Base-by-base conservation (phyloP, 2,113 vertebrate genomes). In the Pholis gunnellus region DNA sequence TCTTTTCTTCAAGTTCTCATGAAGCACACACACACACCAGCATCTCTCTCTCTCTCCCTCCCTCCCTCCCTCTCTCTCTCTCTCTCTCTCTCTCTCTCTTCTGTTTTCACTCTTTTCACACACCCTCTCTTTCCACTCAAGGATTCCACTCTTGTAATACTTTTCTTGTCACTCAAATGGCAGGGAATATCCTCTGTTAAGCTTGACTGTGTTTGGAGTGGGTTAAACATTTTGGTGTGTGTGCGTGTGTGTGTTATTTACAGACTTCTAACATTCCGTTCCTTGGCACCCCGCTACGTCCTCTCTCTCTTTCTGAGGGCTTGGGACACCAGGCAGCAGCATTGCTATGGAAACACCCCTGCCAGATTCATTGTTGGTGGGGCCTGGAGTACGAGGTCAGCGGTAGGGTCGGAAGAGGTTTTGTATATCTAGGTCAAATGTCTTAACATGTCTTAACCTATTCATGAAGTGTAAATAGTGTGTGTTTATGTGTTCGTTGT, bases 261-360 rank as follows among this genome's bases (percentile, higher is more conserved):
- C 65, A 73, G 85, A 68, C 69, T 68, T 31, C 50, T 80, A 80
- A 79, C 84, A 86, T 84, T 86, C 75, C 73, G 10, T 63, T 88
- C 83, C 60, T 67, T 66, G 83, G 88, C 83, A 81, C 79, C 64
- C 76, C 61, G 54, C 85, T 60, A 38, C 1, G 57, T 81, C 76
- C 73, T 71, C 66, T 88, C 66, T 88, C 70, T 59, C 67, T 89
- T 72, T 73, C 38, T 50, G 61, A 75, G 72, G 18, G 64, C 15
- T 67, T 29, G 66, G 66, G 66, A 68, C 42, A 68, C 44, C 66
- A 31, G 25, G 17, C 66, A 48, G 25, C 27, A 31, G 38, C 8
- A n/a, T 89, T 54, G 42, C 85, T 78, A 87, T 91, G 88, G 81
- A 38, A 88, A 91, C 88, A 68, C 38, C 74, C 67, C 68, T 14